phyloP scores from a whole-genome alignment of 2,113 vertebrate species.

The human (Homo sapiens) region GRCh38 chr4:156032001-156032500 shows the following conservation, averaged over 20 bases:
- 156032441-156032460: not conserved
- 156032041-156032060: not conserved
- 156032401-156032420: not conserved
- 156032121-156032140: not conserved
- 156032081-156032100: not conserved
- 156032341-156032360: not conserved
- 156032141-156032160: not conserved
- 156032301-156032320: not conserved
- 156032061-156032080: not conserved
- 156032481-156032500: not conserved
- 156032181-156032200: not conserved
- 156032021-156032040: no score
- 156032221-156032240: not conserved
- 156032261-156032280: no score
- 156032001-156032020: not conserved
- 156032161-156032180: not conserved
- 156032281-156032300: not conserved
- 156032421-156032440: not conserved
- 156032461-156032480: not conserved
- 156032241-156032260: not conserved
- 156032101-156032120: not conserved
- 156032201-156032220: not conserved
- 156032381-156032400: not conserved
- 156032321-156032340: not conserved
- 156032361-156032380: not conserved